Conservation (phyloP, 1,140 invertebrate genomes). For the Drosophila virilis region DNA sequence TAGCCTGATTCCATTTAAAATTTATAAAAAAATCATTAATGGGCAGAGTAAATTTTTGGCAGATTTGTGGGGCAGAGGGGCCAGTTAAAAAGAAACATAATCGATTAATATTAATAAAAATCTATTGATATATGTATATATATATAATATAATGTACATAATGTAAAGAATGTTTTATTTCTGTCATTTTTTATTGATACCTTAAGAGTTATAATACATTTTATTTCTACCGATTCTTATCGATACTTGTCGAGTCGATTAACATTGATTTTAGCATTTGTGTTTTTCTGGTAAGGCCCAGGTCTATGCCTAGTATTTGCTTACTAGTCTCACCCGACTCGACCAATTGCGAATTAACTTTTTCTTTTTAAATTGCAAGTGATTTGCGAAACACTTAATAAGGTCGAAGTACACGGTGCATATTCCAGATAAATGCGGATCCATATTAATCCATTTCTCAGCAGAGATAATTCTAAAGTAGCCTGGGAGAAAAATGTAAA, state of each 20-base stretch:
- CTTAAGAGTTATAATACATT: no score
- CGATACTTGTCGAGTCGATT: no score
- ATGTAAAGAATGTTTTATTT: no score
- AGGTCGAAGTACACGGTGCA: neutral
- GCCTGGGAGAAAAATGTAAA: neutral
- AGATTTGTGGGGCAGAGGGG: no score
- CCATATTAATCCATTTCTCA: neutral
- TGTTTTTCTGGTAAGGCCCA: no score
- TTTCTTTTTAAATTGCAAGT: neutral
- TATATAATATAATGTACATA: no score
- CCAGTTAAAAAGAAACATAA: neutral
- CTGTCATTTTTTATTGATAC: no score
- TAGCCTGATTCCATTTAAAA: neutral
- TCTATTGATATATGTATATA: no score
- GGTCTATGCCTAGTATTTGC: no score
- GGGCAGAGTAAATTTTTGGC: neutral
- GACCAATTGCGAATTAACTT: neutral
- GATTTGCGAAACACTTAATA: slow-evolving; percentile 1
- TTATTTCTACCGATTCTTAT: no score
- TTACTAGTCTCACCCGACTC: neutral
- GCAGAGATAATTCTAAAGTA: neutral
- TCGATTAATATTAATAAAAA: neutral
- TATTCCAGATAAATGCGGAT: slow-evolving; percentile 10
- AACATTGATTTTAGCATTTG: no score
- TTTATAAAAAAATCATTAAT: neutral